Base-by-base conservation (phyloP, 2,888 invertebrate genomes). In the Fragum sueziense region DNA sequence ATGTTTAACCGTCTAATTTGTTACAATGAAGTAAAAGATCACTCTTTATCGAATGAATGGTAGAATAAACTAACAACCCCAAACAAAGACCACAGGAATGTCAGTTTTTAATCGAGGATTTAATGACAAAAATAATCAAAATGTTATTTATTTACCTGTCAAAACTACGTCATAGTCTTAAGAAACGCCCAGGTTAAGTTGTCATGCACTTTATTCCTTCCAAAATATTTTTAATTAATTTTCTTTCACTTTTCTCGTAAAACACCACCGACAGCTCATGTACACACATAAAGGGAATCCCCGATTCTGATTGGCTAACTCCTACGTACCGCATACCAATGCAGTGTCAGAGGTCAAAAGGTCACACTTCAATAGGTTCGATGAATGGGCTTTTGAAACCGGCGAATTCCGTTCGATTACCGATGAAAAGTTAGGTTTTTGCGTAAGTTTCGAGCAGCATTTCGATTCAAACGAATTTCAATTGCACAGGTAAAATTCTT, bases 161-260 rank as follows among this genome's bases (percentile, higher is more conserved):
- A 65, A 33, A 41, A 25, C 25, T 41, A 65, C 4, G 37, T 41
- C 65, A 65, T 65, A 9, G 25, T 14, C 4, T 17, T n/a, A 1
- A 65, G 37, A 6, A 25, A 41, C 41, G 34, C 14, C 11, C 20
- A 20, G n/a, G 17, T 20, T n/a, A 41, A 17, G 65, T 65, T 65
- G 65, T 65, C 65, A 65, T 65, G 20, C 65, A 41, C 25, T 41
- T 41, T 25, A 65, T 27, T 34, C 37, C 65, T 37, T 54, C 2
- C 33, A 17, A 73, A 68, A 41, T 65, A 65, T 69, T 74, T 74
- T 74, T 27, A 76, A 59, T 57, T 31, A 41, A 47, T 74, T 74
- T 82, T 79, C 71, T 72, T n/a, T 76, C 71, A 72, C 74, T 76
- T 76, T 68, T 82, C 74, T 71, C 54, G 74, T 65, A 76, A 37